Evolutionary conservation across 1,140 invertebrate genomes (phyloP).

Genomic region (Holotrichia oblita): DNA sequence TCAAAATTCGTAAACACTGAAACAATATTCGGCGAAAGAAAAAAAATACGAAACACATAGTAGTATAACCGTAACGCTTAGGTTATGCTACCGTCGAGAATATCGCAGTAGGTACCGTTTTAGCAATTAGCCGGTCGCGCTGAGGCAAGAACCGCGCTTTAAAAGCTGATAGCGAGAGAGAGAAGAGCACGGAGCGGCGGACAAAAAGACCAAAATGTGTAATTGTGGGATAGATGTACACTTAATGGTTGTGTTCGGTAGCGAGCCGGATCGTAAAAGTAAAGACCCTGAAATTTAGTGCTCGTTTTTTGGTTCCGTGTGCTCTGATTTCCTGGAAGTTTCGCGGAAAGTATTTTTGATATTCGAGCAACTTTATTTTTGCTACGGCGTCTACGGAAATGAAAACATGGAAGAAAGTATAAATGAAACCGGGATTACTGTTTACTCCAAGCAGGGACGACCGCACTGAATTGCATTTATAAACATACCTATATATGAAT

Average conservation of each 20-base stretch:
- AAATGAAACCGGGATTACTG: neutral
- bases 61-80: slow-evolving; percentile 15
- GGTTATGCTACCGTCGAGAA: slow-evolving; percentile 20
- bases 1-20: neutral
- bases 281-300: slow-evolving; percentile 36
- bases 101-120: slow-evolving; percentile 29
- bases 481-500: too few relatives aligned
- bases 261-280: slow-evolving; percentile 34
- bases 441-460: too few relatives aligned
- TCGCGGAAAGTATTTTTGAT: slow-evolving; percentile 29
- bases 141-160: slow-evolving; percentile 29
- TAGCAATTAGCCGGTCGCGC: slow-evolving; percentile 20
- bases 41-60: slow-evolving; percentile 3
- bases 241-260: slow-evolving; percentile 31
- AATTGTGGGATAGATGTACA: slow-evolving; percentile 31
- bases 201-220: slow-evolving; percentile 34
- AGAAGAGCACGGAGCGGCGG: neutral
- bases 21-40: neutral
- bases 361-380: slow-evolving; percentile 14
- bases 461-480: too few relatives aligned
- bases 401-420: slow-evolving; percentile 33
- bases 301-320: slow-evolving; percentile 28
- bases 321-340: slow-evolving; percentile 34
- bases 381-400: neutral
- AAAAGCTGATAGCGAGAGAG: slow-evolving; percentile 27